Base-by-base conservation (phyloP, 2,888 invertebrate genomes). In the Theretra japonica region DNA sequence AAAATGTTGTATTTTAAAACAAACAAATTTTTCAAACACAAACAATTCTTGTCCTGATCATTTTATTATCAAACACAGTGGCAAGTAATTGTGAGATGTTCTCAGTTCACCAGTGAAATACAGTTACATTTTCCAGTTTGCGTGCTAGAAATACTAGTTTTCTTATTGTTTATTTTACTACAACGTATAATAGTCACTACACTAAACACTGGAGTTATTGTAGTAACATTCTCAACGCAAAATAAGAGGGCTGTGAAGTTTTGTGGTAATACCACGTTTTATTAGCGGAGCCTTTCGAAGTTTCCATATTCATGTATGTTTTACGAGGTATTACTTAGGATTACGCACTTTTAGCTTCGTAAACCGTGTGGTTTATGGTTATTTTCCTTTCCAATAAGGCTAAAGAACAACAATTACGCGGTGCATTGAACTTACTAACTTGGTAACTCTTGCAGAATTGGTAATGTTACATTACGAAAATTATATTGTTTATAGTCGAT, bases 301-400 rank as follows among this genome's bases (percentile, higher is more conserved):
- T 74, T 77, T 79, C 76, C 74, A 76, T 82, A 79, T 79, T 77
- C 81, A 78, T 79, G 74, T 70, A 75, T 79, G 75, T 77, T 79
- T 77, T 78, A 75, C 75, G 76, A 77, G 74, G 71, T 73, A 70
- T 48, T 48, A 23, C 23, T 58, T 68, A 68, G 68, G 53, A 68
- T 68, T 68, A 68, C 53, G 68, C 28, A 53, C 50, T 53, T 53
- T 53, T 53, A 53, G 74, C 72, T 75, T 75, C 76, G 76, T 80
- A 78, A 76, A 75, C 76, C 74, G 70, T 73, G 70, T 71, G 73
- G 74, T 82, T 83, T 83, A 83, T 73, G 78, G 74, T 73, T 33
- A 75, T 79, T 79, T 78, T 80, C 78, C 75, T 73, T 79, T 75
- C 72, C 72, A 75, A 79, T 79, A 72, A 76, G 72, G 71, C 70